Conservation (phyloP, 2,888 invertebrate species). For the Drosophila tripunctata region DNA sequence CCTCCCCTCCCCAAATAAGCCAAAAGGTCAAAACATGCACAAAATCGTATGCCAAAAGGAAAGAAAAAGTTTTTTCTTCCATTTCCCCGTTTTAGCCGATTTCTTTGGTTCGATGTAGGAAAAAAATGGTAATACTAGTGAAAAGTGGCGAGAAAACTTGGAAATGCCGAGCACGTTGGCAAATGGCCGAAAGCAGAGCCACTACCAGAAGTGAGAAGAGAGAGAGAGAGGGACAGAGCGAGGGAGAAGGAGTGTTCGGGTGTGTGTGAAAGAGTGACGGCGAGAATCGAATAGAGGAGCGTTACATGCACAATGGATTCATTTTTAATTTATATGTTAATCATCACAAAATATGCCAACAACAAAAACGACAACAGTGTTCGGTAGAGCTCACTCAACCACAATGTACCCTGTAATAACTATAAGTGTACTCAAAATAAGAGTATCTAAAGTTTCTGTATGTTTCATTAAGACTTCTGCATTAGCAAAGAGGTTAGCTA, state of each 20-base stretch:
- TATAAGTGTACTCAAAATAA: too few species aligned
- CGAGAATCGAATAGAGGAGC: neutral
- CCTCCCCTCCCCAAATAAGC: too few species aligned
- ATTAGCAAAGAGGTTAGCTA: too few species aligned
- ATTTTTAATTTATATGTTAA: slow-evolving; percentile 72
- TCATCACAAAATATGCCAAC: slow-evolving; percentile 46
- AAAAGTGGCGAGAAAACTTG: slow-evolving; percentile 10
- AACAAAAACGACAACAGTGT: neutral
- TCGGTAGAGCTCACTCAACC: neutral
- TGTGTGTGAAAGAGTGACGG: neutral
- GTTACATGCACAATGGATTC: slow-evolving; percentile 47
- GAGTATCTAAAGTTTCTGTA: too few species aligned
- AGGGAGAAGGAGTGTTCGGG: neutral
- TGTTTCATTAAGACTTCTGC: too few species aligned
- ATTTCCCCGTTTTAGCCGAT: neutral
- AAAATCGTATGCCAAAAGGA: slow-evolving; percentile 24
- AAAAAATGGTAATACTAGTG: neutral
- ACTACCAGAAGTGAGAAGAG: neutral
- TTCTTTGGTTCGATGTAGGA: neutral
- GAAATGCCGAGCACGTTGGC: slow-evolving; percentile 50
- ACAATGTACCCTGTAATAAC: neutral
- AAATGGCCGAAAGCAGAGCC: slow-evolving; percentile 18
- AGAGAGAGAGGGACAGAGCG: neutral
- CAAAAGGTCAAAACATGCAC: slow-evolving; percentile 62
- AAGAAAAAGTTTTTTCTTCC: neutral